These are phyloP conservation scores for Alosa alosa DNA, from an alignment of 2,113 vertebrate genomes.

Conservation along the genomic window DNA sequence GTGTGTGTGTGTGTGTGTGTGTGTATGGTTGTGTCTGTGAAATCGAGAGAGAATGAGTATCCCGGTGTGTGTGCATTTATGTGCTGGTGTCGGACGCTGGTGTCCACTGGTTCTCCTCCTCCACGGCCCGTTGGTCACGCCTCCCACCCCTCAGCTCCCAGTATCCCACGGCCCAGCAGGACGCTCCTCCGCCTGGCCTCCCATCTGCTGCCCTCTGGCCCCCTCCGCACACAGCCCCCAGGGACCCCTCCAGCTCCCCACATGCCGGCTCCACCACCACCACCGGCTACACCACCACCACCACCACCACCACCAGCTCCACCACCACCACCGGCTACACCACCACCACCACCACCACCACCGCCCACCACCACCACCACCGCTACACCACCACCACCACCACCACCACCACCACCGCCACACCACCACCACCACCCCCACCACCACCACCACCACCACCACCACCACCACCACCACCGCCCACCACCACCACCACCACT, in stretches of 20 bases:
- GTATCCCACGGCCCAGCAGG: not conserved
- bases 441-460: too few relatives aligned
- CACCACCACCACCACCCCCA: too few relatives aligned
- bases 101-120: not conserved
- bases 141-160: not conserved
- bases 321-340: too few relatives aligned
- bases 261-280: too few relatives aligned
- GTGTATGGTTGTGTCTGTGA: not conserved
- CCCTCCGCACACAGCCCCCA: not conserved
- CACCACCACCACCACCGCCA: too few relatives aligned
- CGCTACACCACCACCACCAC: too few relatives aligned
- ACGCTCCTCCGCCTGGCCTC: not conserved
- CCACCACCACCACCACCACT: too few relatives aligned
- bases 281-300: too few relatives aligned
- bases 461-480: too few relatives aligned
- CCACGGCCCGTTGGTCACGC: not conserved
- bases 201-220: not conserved
- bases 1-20: not conserved
- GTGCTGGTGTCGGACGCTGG: not conserved
- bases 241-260: not conserved
- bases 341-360: too few relatives aligned
- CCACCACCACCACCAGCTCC: too few relatives aligned
- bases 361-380: too few relatives aligned
- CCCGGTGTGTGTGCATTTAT: not conserved
- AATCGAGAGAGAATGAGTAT: not conserved